Percentiles rank a stretch among this genome's conserved stretches.
phyloP scores from a whole-genome alignment of 2,797 vertebrate genomes.

The Alosa sapidissima region DNA sequence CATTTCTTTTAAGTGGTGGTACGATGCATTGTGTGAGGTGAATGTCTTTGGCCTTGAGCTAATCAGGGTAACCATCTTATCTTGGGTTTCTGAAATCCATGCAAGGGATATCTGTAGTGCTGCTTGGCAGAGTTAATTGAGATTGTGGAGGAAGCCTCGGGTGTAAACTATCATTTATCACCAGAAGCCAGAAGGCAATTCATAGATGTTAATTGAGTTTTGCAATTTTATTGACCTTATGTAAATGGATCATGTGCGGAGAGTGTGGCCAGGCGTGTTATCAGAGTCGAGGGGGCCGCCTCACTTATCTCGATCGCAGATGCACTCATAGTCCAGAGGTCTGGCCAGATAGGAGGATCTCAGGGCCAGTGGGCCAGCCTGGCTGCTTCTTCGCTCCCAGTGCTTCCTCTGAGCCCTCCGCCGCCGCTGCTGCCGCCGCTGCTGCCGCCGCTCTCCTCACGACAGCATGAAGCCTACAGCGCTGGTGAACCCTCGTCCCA shows the following conservation, averaged over 20 bases:
- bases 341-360: slow-evolving; percentile 9
- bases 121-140: neutral
- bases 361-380: neutral
- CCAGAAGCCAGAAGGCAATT: neutral
- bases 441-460: neutral
- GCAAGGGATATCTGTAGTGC: neutral
- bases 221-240: neutral
- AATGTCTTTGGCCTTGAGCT: neutral
- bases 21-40: neutral
- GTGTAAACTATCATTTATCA: neutral
- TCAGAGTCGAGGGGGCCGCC: neutral
- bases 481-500: neutral
- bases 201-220: neutral
- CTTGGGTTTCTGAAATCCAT: neutral
- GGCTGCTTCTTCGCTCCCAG: neutral
- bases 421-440: neutral
- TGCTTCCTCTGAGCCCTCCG: neutral
- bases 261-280: neutral
- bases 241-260: neutral
- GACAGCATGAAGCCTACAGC: neutral
- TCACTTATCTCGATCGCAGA: neutral
- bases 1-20: too few species aligned
- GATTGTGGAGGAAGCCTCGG: neutral
- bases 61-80: neutral
- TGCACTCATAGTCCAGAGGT: slow-evolving; percentile 7